Base-by-base conservation (phyloP, 2,888 invertebrate species). In the Brenthis hecate region DNA sequence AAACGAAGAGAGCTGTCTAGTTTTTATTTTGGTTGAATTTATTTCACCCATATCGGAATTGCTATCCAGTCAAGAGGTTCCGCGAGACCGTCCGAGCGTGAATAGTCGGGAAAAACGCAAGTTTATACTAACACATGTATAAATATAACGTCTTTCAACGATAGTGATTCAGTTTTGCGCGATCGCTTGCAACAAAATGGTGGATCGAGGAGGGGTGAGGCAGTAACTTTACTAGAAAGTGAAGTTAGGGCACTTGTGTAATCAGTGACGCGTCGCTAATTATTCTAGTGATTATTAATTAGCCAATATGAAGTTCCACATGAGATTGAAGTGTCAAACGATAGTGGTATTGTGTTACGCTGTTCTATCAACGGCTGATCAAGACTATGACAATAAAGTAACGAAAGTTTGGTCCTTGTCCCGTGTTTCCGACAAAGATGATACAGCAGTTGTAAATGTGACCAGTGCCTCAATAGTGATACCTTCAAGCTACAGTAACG, bases 151-250 rank as follows among this genome's bases (percentile, higher is more conserved):
- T 78, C 82, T 77, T 72, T 72, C 81, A 84, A 83, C 87, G 80
- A 87, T 77, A 82, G 86, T 85, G 87, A 89, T 87, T 91, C 92
- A 92, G 92, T 92, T 89, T 87, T 86, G 81, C 90, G 88, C 90
- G 89, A 88, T 84, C 89, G 86, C 87, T 91, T 86, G 91, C 79
- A 79, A 87, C 87, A 91, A 89, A 91, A 92, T 91, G 88, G 83
- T 89, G 89, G 85, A 80, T 78, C 81, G 81, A 82, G 83, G 83
- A 78, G 81, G 80, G 81, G 78, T 83, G 78, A 79, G 74, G 74
- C 73, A 75, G 53, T 66, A 68, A 68, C 63, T 51, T 64, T 64
- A 70, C 60, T 71, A 73, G 85, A 89, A 88, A 89, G 91, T 91
- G 89, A 87, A 85, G 83, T 84, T 85, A 75, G 76, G 66, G 69